Evolutionary conservation across 2,888 invertebrate genomes (phyloP).

Genomic region (Xylocampa areola): DNA sequence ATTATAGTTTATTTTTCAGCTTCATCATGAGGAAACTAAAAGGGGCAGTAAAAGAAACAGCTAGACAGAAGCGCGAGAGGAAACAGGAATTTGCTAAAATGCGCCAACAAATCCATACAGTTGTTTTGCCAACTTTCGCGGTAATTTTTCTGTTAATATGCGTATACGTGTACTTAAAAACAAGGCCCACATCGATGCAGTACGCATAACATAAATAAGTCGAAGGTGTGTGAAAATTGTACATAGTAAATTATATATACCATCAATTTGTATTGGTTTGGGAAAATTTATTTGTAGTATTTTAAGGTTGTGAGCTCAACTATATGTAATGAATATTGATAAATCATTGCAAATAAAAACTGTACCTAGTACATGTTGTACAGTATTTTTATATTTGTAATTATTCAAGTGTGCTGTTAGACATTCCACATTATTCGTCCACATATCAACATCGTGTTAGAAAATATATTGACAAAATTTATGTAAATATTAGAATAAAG

Average conservation of each 20-base stretch:
- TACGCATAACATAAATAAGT: conserved; percentile 69
- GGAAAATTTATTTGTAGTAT: conserved; percentile 35
- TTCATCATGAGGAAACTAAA: conserved; percentile 93
- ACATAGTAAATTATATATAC: conserved; percentile 49
- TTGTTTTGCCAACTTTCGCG: conserved; percentile 93
- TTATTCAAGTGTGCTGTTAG: conserved; percentile 29
- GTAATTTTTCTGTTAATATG: conserved; percentile 93
- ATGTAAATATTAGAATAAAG: conserved; percentile 66
- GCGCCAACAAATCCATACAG: conserved; percentile 94
- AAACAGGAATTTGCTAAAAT: conserved; percentile 95
- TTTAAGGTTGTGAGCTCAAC: conserved; percentile 54
- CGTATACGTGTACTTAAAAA: conserved; percentile 94
- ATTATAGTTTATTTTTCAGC: conserved; percentile 63
- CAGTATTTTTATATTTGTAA: conserved; percentile 25
- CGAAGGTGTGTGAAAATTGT: conserved; percentile 48
- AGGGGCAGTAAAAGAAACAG: conserved; percentile 95
- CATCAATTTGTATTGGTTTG: conserved; percentile 41
- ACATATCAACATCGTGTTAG: conserved; percentile 62
- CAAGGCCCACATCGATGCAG: conserved; percentile 90
- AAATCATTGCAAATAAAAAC: conserved; percentile 5
- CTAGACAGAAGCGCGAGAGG: conserved; percentile 95
- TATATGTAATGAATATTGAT: conserved; percentile 23
- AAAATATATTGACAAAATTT: conserved; percentile 56
- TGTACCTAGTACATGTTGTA: conserved; percentile 22
- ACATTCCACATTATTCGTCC: conserved; percentile 50